phyloP scores from a whole-genome alignment of 2,888 invertebrate species.

The Mermis nigrescens region DNA sequence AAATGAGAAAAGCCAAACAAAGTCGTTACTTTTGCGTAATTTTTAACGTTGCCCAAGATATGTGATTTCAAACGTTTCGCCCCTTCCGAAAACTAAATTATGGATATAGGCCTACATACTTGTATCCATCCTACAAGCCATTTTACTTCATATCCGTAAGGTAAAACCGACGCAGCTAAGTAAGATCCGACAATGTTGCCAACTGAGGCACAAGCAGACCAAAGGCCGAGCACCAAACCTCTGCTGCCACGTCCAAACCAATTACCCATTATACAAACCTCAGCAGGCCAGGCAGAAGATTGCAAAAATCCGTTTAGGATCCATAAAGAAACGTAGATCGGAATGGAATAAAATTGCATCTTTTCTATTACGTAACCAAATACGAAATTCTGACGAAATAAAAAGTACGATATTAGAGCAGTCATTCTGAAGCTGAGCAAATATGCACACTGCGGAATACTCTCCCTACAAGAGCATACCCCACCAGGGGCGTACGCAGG shows the following conservation, averaged over 20 bases:
- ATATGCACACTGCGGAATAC: no score
- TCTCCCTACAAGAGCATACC: no score
- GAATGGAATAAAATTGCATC: slow-evolving; percentile 33
- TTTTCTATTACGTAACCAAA: slow-evolving; percentile 38
- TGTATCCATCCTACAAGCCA: no score
- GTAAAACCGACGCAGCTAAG: slow-evolving; percentile 34
- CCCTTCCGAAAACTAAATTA: no score
- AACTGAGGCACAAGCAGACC: slow-evolving; percentile 40
- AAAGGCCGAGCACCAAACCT: slow-evolving; percentile 37
- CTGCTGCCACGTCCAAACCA: slow-evolving; percentile 38
- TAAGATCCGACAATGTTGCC: slow-evolving; percentile 39
- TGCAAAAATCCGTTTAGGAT: slow-evolving; percentile 38
- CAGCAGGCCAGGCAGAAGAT: slow-evolving; percentile 38
- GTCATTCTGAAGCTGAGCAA: no score
- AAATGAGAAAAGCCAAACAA: no score
- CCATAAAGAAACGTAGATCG: slow-evolving; percentile 35
- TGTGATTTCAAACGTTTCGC: no score
- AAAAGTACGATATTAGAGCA: no score
- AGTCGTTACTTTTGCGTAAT: no score
- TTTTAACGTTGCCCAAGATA: no score
- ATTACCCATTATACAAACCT: slow-evolving; percentile 38
- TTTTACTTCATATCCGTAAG: slow-evolving; percentile 37
- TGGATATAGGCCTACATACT: no score
- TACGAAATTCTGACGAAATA: slow-evolving; percentile 30
- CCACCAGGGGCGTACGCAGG: no score